Percentiles rank a stretch among this genome's conserved stretches.
These are phyloP conservation scores for Matsumurasca onukii DNA, from an alignment of 1,140 invertebrate species.

Conservation along the genomic window DNA sequence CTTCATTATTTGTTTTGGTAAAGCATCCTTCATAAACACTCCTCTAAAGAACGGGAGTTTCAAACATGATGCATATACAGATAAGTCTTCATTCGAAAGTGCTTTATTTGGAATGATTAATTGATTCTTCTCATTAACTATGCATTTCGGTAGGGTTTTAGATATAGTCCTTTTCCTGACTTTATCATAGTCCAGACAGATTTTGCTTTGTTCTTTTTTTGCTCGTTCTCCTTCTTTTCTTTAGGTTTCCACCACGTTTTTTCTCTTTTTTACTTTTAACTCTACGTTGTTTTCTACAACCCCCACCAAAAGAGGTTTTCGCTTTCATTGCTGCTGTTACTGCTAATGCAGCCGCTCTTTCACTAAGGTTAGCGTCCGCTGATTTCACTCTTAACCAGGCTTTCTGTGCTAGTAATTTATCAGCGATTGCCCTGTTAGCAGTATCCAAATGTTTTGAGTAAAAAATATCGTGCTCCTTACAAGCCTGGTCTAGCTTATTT, in stretches of 20 bases:
- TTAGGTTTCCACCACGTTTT: constrained; percentile 1
- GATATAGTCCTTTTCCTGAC: constrained; percentile 26
- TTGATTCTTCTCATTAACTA: constrained; percentile 16
- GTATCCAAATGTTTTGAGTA: constrained; percentile 47
- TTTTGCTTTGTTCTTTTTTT: neutral
- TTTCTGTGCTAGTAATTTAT: constrained; percentile 46
- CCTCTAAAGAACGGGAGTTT: too few relatives aligned
- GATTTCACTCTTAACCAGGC: constrained; percentile 47
- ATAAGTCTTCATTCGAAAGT: constrained; percentile 39
- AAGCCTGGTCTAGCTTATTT: constrained; percentile 50
- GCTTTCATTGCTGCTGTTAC: constrained; percentile 45
- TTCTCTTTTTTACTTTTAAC: neutral
- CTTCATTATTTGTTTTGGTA: too few relatives aligned
- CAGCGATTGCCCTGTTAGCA: constrained; percentile 46
- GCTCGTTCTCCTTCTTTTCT: neutral
- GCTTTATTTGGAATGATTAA: constrained; percentile 25
- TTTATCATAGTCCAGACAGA: constrained; percentile 21
- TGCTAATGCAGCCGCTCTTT: constrained; percentile 44
- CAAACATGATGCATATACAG: too few relatives aligned
- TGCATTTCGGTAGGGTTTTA: constrained; percentile 23
- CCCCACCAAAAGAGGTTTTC: constrained; percentile 45
- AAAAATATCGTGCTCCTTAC: constrained; percentile 51
- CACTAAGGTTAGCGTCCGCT: constrained; percentile 45
- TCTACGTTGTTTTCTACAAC: constrained; percentile 38
- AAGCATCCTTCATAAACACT: too few relatives aligned